phyloP scores from a whole-genome alignment of 2,888 invertebrate genomes.

The Orthonevra nobilis region DNA sequence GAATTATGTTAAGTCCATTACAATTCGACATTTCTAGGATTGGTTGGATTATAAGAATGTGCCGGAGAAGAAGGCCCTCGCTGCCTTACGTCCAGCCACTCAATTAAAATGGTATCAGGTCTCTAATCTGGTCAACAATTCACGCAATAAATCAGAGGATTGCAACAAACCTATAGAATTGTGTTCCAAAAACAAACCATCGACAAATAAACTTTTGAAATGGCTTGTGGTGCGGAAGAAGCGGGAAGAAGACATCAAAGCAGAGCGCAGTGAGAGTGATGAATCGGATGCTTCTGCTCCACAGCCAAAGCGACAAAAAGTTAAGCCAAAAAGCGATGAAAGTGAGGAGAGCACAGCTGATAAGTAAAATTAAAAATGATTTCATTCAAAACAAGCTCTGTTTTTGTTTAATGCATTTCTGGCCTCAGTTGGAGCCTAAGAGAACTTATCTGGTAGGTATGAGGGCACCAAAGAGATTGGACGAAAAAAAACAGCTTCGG shows the following conservation, averaged over 20 bases:
- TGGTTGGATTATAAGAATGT: slow-evolving; percentile 85
- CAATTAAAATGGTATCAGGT: slow-evolving; percentile 86
- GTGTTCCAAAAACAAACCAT: slow-evolving; percentile 60
- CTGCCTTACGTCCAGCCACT: slow-evolving; percentile 80
- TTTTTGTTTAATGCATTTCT: no score
- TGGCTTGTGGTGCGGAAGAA: slow-evolving; percentile 75
- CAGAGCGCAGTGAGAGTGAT: slow-evolving; percentile 15
- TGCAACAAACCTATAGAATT: slow-evolving; percentile 82
- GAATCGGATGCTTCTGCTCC: slow-evolving; percentile 2
- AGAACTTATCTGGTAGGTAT: no score
- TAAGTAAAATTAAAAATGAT: slow-evolving; percentile 24
- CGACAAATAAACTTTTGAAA: slow-evolving; percentile 71
- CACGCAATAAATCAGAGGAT: slow-evolving; percentile 84
- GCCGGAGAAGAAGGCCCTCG: slow-evolving; percentile 81
- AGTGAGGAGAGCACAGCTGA: slow-evolving; percentile 33
- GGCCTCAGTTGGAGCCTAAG: no score
- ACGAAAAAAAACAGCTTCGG: no score
- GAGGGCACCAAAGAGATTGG: no score
- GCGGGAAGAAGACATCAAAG: slow-evolving; percentile 51
- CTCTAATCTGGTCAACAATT: slow-evolving; percentile 86
- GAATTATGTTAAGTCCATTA: background rate
- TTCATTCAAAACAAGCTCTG: background rate
- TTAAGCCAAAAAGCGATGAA: slow-evolving; percentile 39
- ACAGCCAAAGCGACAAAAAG: slow-evolving; percentile 25
- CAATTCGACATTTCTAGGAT: slow-evolving; percentile 79